Evolutionary conservation across 2,888 invertebrate species (phyloP), one percentile per base, ranked within the genome.

Genomic region (Caenorhabditis parvicauda): DNA sequence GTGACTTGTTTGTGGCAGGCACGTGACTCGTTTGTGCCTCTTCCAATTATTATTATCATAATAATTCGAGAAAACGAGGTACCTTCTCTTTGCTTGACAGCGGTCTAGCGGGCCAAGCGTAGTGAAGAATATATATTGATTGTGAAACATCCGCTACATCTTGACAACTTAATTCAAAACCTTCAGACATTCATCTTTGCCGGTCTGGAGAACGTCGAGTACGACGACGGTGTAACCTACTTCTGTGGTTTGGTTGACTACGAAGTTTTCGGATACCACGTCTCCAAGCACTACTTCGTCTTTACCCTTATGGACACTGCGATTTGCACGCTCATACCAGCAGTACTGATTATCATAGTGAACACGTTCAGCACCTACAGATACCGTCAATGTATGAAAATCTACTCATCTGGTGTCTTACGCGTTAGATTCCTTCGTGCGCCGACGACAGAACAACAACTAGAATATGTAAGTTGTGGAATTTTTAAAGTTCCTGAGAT

Each of bases 371-470:
- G 74, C 54, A 79, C 72, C 38, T 73, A 67, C 47, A 66, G 79
- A 39, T 77, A 77, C 57, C 70, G 75, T 0, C 77, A 80, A 64
- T 79, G 79, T 62, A 79, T 80, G 79, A 75, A 75, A 51, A 68
- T 79, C 59, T 80, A 79, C 58, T 69, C 77, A 5, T 72, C 75
- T 7, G 79, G 79, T 6, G 68, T 79, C 35, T 64, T 80, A 4
- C 55, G 76, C 14, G 79, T 79, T n/a, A 70, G 78, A 14, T 77
- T 77, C 41, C 54, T 63, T 6, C 50, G 55, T 3, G 58, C 58
- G 41, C 63, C 63, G 32, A 63, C 54, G 3, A 63, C 58, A 2
- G 43, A 54, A 41, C 63, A 63, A 29, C 52, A 59, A 21, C 54
- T 48, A 32, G 38, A 52, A 24, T 58, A 59, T n/a, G 35, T 9